A percentile compares a stretch with the other conserved stretches of the same genome.
Conservation (phyloP, 2,797 vertebrate species). For the Hipposideros larvatus region DNA sequence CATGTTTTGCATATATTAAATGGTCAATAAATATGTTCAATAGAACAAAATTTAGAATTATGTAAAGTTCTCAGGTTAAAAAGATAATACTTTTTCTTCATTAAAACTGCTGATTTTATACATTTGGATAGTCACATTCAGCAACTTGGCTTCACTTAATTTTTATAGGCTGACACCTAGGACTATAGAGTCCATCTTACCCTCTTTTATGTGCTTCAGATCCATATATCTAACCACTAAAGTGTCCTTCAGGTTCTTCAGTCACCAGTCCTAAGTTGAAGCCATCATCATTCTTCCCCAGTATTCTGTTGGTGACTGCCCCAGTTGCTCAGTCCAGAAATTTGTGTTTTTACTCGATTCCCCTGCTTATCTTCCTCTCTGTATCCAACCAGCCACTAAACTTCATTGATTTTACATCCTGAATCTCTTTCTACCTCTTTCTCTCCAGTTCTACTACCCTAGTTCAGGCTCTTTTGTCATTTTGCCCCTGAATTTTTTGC, state of each 20-base stretch:
- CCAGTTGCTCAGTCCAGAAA: background rate
- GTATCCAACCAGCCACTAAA: background rate
- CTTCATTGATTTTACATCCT: background rate
- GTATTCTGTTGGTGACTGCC: background rate
- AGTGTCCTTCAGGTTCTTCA: conserved; percentile 1
- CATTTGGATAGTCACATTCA: background rate
- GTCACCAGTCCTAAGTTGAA: background rate
- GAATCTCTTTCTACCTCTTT: background rate
- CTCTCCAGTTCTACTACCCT: background rate
- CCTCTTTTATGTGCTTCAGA: background rate
- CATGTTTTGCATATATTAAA: background rate
- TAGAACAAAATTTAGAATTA: conserved; percentile 43
- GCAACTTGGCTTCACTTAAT: background rate
- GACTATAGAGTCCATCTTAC: background rate
- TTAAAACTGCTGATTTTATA: background rate
- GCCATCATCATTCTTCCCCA: background rate
- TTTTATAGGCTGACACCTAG: background rate
- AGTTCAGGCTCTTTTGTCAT: background rate
- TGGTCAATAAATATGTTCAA: background rate
- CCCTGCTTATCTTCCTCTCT: background rate
- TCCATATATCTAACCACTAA: background rate
- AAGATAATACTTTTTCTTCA: background rate
- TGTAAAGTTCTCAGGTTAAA: background rate
- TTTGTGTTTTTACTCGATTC: background rate
- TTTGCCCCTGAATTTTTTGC: background rate